A percentile compares a stretch with the other conserved stretches of the same genome.
Evolutionary conservation across 2,888 invertebrate species (phyloP).

Genomic region (Serrognathus titanus): DNA sequence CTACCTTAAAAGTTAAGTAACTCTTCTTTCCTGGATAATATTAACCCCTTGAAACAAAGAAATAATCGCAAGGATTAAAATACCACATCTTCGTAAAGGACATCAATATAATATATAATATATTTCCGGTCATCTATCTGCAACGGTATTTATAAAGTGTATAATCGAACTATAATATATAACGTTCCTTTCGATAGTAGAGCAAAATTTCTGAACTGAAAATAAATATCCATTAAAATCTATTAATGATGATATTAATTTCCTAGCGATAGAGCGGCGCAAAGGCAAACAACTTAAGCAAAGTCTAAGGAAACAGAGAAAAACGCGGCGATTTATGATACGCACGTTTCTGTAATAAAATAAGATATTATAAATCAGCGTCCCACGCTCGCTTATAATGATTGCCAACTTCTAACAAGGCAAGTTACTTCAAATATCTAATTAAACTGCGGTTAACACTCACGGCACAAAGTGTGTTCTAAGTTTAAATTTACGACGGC

Average conservation of each 20-base stretch:
- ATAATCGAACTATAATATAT: too few species aligned
- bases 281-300: neutral
- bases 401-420: constrained; percentile 37
- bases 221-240: constrained; percentile 13
- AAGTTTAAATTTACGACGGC: constrained; percentile 24
- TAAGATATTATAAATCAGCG: constrained; percentile 37
- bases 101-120: too few species aligned
- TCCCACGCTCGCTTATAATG: constrained; percentile 38
- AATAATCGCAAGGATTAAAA: too few species aligned
- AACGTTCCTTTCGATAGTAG: too few species aligned
- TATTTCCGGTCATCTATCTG: too few species aligned
- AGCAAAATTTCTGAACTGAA: neutral
- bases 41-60: too few species aligned
- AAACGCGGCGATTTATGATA: constrained; percentile 25
- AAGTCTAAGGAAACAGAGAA: neutral
- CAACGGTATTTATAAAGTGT: too few species aligned
- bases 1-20: too few species aligned
- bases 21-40: too few species aligned
- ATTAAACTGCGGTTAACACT: constrained; percentile 34
- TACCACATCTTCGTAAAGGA: too few species aligned
- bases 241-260: constrained; percentile 20
- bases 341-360: constrained; percentile 32
- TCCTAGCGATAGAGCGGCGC: neutral
- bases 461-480: constrained; percentile 15
- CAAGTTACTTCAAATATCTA: constrained; percentile 38